phyloP scores from a whole-genome alignment of 2,113 vertebrate genomes.

The Bombycilla garrulus region DNA sequence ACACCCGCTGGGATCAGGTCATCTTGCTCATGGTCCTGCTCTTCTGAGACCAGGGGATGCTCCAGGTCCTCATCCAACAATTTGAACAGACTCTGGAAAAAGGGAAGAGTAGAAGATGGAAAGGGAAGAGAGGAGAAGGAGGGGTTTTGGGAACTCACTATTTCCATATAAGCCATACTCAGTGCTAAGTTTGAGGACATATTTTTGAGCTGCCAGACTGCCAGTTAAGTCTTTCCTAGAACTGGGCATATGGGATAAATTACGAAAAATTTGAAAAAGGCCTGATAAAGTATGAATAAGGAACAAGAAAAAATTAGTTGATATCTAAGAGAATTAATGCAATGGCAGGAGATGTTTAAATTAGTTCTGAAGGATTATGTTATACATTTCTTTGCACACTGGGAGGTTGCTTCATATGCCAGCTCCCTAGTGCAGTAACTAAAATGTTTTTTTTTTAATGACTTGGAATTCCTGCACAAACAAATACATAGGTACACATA shows the following conservation, averaged over 20 bases:
- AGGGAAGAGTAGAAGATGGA: background rate
- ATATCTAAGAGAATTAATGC: background rate
- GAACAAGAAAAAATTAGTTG: background rate
- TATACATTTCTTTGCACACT: background rate
- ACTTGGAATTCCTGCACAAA: background rate
- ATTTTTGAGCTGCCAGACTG: background rate
- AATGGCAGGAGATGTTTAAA: background rate
- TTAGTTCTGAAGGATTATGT: background rate
- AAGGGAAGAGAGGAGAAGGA: background rate
- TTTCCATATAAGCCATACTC: background rate
- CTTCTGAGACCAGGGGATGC: background rate
- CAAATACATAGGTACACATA: fast-evolving
- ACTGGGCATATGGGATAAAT: background rate
- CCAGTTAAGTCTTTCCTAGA: background rate
- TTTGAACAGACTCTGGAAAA: slow-evolving; percentile 39
- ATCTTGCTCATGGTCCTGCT: background rate
- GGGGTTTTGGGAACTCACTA: background rate
- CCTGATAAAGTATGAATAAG: background rate
- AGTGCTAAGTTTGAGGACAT: background rate
- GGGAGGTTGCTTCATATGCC: background rate
- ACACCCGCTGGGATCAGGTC: background rate
- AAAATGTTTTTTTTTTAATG: background rate
- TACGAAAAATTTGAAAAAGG: background rate
- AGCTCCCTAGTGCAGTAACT: background rate
- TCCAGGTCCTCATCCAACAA: slow-evolving; percentile 52